Base-by-base conservation (phyloP, 1,140 invertebrate species). In the Bombus soroeensis region DNA sequence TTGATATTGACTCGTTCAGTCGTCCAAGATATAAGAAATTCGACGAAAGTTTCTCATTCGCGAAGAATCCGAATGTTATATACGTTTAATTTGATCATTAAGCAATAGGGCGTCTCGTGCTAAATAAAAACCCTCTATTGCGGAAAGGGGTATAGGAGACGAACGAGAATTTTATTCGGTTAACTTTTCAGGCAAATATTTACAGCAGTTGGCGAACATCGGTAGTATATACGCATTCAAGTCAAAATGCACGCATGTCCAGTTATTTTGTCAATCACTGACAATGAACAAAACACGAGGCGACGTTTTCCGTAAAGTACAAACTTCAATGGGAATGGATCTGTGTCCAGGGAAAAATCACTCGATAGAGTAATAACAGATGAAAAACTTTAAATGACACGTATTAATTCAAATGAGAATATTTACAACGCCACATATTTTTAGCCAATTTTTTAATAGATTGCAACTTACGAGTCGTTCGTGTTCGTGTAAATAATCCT, bases 141-240 rank as follows among this genome's bases (percentile, higher is more conserved):
- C 3, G 18, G n/a, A 22, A 32, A 57, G 22, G 5, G 25, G 12
- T 6, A 37, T 18, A 32, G 37, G 8, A 62, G 15, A 32, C 15
- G 59, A 68, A 47, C 32, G 4, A 6, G 12, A 43, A 68, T 68
- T 79, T 64, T 43, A 62, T 78, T 64, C n/a, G 28, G 22, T 41
- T 53, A 72, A 59, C 73, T 81, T 73, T 59, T 37, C 18, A 15
- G 18, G n/a, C 39, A 73, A 82, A 82, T 68, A 74, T 82, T 64
- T 59, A 34, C 53, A 64, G 15, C 39, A 62, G 8, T 43, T 28
- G 37, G 32, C 39, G 47, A 39, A 66, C 22, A 41, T 79, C 62
- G 25, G 39, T 28, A 15, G 4, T 22, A 53, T 70, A 57, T 10
- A 76, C 10, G 22, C 34, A n/a, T 25, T 25, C 10, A 22, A 41